A percentile compares a stretch with the other conserved stretches of the same genome.
These are phyloP conservation scores for Microtus oregoni DNA, from an alignment of 2,113 vertebrate species.

Conservation along the genomic window DNA sequence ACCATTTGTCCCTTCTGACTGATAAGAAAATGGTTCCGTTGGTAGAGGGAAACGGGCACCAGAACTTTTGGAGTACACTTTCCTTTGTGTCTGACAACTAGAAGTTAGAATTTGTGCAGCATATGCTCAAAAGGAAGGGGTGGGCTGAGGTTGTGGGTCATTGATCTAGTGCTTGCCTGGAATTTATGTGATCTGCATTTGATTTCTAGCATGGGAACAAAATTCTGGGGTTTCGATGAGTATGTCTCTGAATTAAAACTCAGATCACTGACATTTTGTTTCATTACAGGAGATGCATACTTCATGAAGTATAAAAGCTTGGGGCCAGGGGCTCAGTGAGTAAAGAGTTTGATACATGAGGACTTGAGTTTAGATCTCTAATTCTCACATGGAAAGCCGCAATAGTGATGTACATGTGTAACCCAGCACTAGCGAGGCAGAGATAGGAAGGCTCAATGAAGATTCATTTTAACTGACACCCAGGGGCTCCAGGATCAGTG, in stretches of 20 bases:
- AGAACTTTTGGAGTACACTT: neutral
- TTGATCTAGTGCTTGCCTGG: neutral
- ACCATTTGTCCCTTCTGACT: neutral
- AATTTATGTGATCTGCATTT: neutral
- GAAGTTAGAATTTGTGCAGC: neutral
- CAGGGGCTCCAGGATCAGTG: neutral
- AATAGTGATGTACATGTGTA: too few species aligned
- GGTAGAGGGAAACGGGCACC: neutral
- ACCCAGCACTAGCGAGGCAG: neutral
- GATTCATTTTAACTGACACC: neutral
- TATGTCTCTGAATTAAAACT: conserved; percentile 81
- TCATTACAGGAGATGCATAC: conserved; percentile 71
- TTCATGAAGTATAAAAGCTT: conserved; percentile 77
- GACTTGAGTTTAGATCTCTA: neutral
- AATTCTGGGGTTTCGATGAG: conserved; percentile 65
- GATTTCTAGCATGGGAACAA: neutral
- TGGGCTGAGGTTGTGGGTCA: neutral
- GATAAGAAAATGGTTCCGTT: neutral
- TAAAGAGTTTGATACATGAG: neutral
- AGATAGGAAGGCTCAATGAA: neutral
- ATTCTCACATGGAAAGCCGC: neutral
- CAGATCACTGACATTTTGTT: conserved; percentile 79
- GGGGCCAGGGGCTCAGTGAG: too few species aligned
- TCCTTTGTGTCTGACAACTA: neutral
- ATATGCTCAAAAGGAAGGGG: neutral